phyloP scores from a whole-genome alignment of 2,797 vertebrate genomes.

The Ctenopoma kingsleyae region DNA sequence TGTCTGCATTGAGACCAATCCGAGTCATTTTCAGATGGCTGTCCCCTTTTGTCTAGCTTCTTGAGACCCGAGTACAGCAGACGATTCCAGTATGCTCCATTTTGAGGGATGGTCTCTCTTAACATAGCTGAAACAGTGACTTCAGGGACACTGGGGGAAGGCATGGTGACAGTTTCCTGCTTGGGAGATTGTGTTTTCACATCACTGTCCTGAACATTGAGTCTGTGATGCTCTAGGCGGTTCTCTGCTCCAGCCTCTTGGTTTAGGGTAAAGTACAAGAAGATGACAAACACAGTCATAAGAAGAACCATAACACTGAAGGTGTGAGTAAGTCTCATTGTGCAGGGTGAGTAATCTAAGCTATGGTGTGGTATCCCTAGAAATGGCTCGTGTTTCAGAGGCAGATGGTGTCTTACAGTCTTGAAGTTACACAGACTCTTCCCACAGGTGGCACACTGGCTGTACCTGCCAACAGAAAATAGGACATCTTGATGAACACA shows the following conservation, averaged over 20 bases:
- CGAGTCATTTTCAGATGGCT: rapidly evolving
- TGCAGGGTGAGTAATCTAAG: slow-evolving; percentile 2
- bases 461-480: slow-evolving; percentile 40
- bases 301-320: slow-evolving; percentile 46
- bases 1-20: slow-evolving; percentile 54
- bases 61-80: slow-evolving; percentile 74
- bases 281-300: slow-evolving; percentile 45
- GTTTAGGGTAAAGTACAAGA: slow-evolving; percentile 59
- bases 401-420: background rate
- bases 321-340: slow-evolving; percentile 51
- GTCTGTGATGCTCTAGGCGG: rapidly evolving
- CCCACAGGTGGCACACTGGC: background rate
- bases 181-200: background rate
- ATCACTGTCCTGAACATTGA: background rate
- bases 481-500: background rate
- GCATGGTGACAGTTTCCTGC: rapidly evolving
- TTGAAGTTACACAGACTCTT: slow-evolving; percentile 27
- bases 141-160: background rate
- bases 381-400: slow-evolving; percentile 32
- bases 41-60: slow-evolving; percentile 39
- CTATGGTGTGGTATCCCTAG: slow-evolving; percentile 1
- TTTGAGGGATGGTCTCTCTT: slow-evolving; percentile 65
- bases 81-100: slow-evolving; percentile 87
- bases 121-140: slow-evolving; percentile 61
- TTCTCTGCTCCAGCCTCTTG: background rate